Evolutionary conservation across 2,888 invertebrate genomes (phyloP), one percentile per base, ranked within the genome.

Genomic region (Brenthis hecate): DNA sequence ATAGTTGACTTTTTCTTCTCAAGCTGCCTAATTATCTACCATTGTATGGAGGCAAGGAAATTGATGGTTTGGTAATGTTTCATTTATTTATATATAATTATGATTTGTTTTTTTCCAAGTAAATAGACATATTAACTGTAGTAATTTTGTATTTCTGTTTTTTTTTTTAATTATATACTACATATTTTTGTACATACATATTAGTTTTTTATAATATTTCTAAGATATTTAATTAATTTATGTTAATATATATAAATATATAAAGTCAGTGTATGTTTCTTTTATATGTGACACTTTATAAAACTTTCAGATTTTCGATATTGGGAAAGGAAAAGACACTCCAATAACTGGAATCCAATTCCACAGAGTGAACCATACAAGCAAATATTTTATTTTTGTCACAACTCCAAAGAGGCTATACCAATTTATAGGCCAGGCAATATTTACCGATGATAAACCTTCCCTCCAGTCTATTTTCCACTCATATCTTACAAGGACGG

Each of bases 261-360:
- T n/a, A n/a, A 13, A n/a, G 4, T 50, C 0, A 5, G 6, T 50
- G 19, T 66, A 63, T 28, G 28, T 28, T 28, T 28, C 4, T 28
- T 28, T 28, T 68, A 70, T 61, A 66, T 65, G 55, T 65, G 61
- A 28, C 60, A 56, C 32, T 56, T 66, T 13, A 62, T 69, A 71
- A 75, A 75, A 64, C 76, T 79, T 78, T 28, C 88, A 98, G 97
- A 95, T 98, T 55, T 98, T 97, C 81, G 98, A 98, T 86, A 94
- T 98, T 75, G 97, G 97, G 0, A 95, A 96, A 85, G 96, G 96
- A 0, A 94, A 94, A 36, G 94, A 95, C 57, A 96, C 95, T 69
- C 96, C 97, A 0, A 97, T 99, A 72, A 98, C 97, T n/a, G 98
- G 97, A 0, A 91, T 99, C 65, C 96, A 97, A 82, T 96, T 97